Evolutionary conservation across 2,113 vertebrate genomes (phyloP).

Genomic region (Triplophysa rosa): DNA sequence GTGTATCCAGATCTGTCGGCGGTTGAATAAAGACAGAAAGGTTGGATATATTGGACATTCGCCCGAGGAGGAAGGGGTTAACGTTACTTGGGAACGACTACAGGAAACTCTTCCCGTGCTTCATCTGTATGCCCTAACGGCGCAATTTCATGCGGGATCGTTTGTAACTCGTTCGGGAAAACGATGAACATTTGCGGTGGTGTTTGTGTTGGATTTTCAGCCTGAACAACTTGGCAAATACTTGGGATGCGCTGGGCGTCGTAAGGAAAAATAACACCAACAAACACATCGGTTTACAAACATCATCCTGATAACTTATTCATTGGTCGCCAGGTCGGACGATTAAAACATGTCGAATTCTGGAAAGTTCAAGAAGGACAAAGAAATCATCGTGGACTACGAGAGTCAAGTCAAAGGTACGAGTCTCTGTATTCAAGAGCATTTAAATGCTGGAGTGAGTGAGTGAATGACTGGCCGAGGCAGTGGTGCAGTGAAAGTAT

Average conservation of each 20-base stretch:
- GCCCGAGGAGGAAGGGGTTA: background rate
- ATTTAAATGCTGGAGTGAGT: too few species aligned
- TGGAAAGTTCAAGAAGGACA: slow-evolving; percentile 94
- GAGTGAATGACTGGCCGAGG: background rate
- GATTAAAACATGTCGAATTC: slow-evolving; percentile 86
- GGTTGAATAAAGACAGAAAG: slow-evolving; percentile 19
- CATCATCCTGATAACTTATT: slow-evolving; percentile 3
- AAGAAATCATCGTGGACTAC: slow-evolving; percentile 95
- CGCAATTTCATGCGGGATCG: slow-evolving; percentile 14
- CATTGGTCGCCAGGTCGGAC: slow-evolving; percentile 11
- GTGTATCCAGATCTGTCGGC: slow-evolving; percentile 1
- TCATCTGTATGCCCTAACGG: slow-evolving; percentile 25
- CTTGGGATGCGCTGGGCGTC: slow-evolving; percentile 62
- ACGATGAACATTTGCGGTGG: background rate
- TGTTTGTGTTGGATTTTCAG: slow-evolving; percentile 14
- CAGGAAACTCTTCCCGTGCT: slow-evolving; percentile 32
- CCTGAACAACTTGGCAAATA: slow-evolving; percentile 23
- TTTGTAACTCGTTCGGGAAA: background rate
- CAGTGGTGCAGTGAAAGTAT: background rate
- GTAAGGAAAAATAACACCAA: slow-evolving; percentile 56
- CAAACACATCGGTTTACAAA: slow-evolving; percentile 32
- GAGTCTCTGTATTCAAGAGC: slow-evolving; percentile 18
- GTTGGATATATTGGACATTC: background rate
- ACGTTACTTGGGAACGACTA: background rate
- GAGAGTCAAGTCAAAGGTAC: slow-evolving; percentile 98